Evolutionary conservation across 2,113 vertebrate genomes (phyloP), one percentile per base, ranked within the genome.

Genomic region (Lutjanus erythropterus): DNA sequence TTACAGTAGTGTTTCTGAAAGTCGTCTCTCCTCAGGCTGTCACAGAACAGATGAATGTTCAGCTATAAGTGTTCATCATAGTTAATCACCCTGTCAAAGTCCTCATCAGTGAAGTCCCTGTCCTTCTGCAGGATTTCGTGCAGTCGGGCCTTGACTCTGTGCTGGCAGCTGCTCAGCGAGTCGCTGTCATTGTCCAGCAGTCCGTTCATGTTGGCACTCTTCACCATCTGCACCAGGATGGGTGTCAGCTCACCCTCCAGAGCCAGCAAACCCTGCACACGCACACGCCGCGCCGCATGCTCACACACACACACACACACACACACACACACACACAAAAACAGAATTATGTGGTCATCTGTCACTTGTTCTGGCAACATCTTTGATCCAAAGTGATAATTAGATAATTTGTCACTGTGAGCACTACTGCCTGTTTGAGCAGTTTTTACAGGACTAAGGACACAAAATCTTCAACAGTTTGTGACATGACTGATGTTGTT

Each of bases 201-300:
- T 21, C 98, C 98, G 0, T 99, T 99, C 98, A 99, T 99, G 90
- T 99, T 99, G 90, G 98, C 98, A 46, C 98, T 99, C 93, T 99
- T 99, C 78, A 99, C 98, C 98, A 99, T 99, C 94, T 99, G 97
- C 66, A 99, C 98, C 91, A 99, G 92, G 93, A 99, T 99, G 61
- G 98, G 98, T 0, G 98, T 99, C 85, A 99, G 94, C 92, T 99
- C 98, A 0, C 97, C 98, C 91, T 99, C 98, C 86, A 99, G 89
- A 31, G 98, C 98, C 91, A 99, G 92, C 77, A 99, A 93, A 23
- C 98, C 98, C 98, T 99, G 91, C 37, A 33, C 68, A 71, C 66
- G 78, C 5, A 78, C 10, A 84, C 46, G 62, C 33, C n/a, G n/a
- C n/a, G n/a, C n/a, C n/a, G n/a, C n/a, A n/a, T n/a, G n/a, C 37